These are phyloP conservation scores for Lacerta agilis DNA, from an alignment of 2,797 vertebrate species.

Conservation along the genomic window DNA sequence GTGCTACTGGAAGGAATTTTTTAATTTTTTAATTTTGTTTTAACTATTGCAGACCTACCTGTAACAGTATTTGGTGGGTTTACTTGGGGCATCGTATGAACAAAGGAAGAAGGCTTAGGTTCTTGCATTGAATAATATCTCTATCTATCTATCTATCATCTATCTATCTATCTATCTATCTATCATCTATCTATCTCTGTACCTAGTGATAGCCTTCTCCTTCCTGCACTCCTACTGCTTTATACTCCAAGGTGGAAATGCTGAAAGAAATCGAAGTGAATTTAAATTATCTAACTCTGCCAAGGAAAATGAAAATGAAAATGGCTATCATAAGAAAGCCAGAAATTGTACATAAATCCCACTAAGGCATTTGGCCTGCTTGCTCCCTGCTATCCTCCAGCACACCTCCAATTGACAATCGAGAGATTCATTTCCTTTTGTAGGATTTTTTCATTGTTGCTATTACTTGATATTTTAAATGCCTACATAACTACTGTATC, in stretches of 20 bases:
- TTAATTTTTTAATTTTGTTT: too few relatives aligned
- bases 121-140: background rate
- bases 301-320: constrained; percentile 24
- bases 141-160: background rate
- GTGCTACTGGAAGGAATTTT: too few relatives aligned
- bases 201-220: background rate
- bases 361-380: background rate
- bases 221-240: background rate
- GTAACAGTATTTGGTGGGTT: background rate
- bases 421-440: too few relatives aligned
- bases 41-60: too few relatives aligned
- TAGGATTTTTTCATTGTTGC: background rate
- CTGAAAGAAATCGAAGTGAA: constrained; percentile 35
- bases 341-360: background rate
- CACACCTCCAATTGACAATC: background rate
- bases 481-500: background rate
- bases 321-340: constrained; percentile 12
- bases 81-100: background rate
- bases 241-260: constrained; percentile 21
- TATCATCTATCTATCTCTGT: too few relatives aligned
- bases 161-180: too few relatives aligned
- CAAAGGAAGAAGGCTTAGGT: background rate
- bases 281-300: constrained; percentile 19
- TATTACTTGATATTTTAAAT: background rate
- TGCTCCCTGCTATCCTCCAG: too few relatives aligned